Evolutionary conservation across 2,113 vertebrate species (phyloP), one percentile per base, ranked within the genome.

Genomic region (Platanista minor): DNA sequence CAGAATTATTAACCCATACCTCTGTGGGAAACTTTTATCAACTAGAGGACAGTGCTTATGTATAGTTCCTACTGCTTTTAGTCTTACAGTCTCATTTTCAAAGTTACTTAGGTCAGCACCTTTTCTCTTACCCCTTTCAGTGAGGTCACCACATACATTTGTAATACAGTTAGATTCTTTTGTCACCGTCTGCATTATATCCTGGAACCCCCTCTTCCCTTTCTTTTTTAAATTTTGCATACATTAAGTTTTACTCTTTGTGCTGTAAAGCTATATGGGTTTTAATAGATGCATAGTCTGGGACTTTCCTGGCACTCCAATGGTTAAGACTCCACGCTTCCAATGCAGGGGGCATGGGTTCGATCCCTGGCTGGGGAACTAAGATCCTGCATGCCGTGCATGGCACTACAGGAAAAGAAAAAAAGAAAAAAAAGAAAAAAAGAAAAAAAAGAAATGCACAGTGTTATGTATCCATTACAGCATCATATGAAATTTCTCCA

Each of bases 271-370:
- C 61, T 81, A 29, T 74, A 11, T 5, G 46, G 39, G 13, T 82
- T 97, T 92, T 87, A 67, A 77, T 14, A 95, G 78, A 94, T 57
- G 29, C 72, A 83, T 14, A 66, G 41, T 75, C 61, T 57, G 46
- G 74, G 74, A 52, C 46, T 77, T 77, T 46, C 46, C 74, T 33
- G 29, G 74, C 74, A 33, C 29, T 77, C 46, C 18, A 33, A 29
- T 77, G 33, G 10, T 52, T 77, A 7, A 77, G 29, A 77, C 29
- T 33, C 43, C 74, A 49, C 2, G 11, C 29, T 49, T 17, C 74
- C 43, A 52, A 1, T 49, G 74, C 29, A 77, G 74, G 43, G 43
- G 27, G 43, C 29, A 33, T 29, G 33, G 74, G 74, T 49, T 77
- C 18, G 6, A 3, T 33, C 49, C 29, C 29, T 52, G 46, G 9